Percentiles rank a stretch among this genome's conserved stretches.
Conservation (phyloP, 2,113 vertebrate species). For the Phylloscopus trochiloides region DNA sequence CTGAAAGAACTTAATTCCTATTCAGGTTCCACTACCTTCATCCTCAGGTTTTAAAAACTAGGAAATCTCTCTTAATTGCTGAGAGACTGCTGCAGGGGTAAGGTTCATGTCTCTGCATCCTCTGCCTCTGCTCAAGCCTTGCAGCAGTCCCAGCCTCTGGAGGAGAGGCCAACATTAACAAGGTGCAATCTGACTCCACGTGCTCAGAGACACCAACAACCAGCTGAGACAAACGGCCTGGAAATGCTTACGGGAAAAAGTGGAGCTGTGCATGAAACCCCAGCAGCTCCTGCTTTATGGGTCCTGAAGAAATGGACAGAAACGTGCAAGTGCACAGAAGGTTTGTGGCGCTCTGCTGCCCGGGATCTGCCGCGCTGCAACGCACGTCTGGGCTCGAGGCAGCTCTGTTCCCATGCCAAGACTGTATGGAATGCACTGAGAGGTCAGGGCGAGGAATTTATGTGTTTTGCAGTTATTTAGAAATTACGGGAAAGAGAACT, state of each 20-base stretch:
- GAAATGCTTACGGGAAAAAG: constrained; percentile 11
- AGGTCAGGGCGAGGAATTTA: constrained; percentile 58
- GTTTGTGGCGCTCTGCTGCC: neutral
- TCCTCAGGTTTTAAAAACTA: neutral
- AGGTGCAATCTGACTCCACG: neutral
- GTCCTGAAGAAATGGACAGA: neutral
- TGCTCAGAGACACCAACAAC: neutral
- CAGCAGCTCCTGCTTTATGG: neutral
- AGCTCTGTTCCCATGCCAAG: neutral
- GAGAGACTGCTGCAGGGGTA: neutral
- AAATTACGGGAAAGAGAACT: constrained; percentile 61
- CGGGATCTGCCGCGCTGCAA: neutral
- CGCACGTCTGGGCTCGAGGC: constrained; percentile 18
- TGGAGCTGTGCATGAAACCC: neutral
- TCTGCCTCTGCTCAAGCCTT: neutral
- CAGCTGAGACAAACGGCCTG: neutral
- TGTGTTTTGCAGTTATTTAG: constrained; percentile 46
- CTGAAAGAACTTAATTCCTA: neutral
- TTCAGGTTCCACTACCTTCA: neutral
- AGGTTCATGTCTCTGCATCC: neutral
- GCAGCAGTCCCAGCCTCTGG: neutral
- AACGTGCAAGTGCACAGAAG: neutral
- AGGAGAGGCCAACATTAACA: neutral
- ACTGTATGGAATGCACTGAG: constrained; percentile 35
- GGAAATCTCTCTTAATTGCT: neutral